These are phyloP conservation scores for Percopsis transmontana DNA, from an alignment of 2,113 vertebrate genomes.

Conservation along the genomic window DNA sequence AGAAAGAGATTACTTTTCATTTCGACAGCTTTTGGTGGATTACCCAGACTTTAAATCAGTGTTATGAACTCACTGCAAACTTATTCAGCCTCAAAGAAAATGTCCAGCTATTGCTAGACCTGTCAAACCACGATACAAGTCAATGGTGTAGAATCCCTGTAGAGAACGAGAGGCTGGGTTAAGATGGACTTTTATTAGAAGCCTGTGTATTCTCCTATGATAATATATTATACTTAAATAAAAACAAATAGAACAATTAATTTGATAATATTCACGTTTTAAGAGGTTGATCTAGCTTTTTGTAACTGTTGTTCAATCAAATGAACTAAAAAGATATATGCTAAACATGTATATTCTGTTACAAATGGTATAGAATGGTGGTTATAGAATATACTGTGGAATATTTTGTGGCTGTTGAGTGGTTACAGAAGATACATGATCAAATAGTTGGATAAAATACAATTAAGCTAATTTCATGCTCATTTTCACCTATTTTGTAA, in stretches of 20 bases:
- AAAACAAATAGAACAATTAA: too few relatives aligned
- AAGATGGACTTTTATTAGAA: conserved; percentile 6
- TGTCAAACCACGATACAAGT: conserved; percentile 33
- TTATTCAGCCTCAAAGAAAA: conserved; percentile 27
- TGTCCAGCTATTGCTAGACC: conserved; percentile 1
- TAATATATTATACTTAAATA: background rate
- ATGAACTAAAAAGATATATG: too few relatives aligned
- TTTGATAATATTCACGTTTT: background rate
- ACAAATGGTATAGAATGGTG: background rate
- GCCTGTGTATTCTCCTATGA: background rate
- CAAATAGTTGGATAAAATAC: too few relatives aligned
- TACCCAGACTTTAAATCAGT: conserved; percentile 29
- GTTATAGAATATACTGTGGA: background rate
- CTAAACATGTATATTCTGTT: too few relatives aligned
- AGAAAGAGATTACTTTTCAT: conserved; percentile 34
- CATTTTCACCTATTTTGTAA: background rate
- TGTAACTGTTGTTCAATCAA: too few relatives aligned
- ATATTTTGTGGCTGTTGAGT: background rate
- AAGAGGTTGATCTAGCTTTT: background rate
- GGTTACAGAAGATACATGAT: too few relatives aligned
- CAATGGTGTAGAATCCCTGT: conserved; percentile 8
- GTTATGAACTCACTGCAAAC: conserved; percentile 23
- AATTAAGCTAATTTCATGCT: background rate
- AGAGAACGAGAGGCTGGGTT: conserved; percentile 1
- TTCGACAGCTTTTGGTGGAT: conserved; percentile 38